Evolutionary conservation across 2,797 vertebrate genomes (phyloP), one percentile per base, ranked within the genome.

Genomic region (Serranus cabrilla): DNA sequence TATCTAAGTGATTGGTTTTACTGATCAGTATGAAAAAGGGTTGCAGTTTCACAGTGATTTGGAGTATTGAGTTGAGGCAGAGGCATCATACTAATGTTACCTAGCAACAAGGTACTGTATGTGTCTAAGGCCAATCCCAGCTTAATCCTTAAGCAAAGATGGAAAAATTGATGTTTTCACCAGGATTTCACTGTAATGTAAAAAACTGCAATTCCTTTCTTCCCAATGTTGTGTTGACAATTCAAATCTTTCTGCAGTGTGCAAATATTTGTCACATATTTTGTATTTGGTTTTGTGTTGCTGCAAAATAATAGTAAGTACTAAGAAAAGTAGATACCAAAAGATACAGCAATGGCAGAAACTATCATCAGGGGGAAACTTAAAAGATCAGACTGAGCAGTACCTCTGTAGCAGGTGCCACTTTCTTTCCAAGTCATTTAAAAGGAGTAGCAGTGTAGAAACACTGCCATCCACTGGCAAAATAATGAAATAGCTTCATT

Each of bases 101-200:
- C 92, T 93, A 94, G 94, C 95, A 95, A 95, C 95, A 92, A 87
- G 89, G 72, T 89, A 89, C 82, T 89, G 81, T 88, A 85, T 73
- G 71, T 82, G 68, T 80, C 81, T 75, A 43, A 87, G 57, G 75
- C 86, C 81, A 83, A 86, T 86, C 67, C 69, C 57, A 71, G 72
- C 25, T 78, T 76, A 87, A 69, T 69, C 81, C 56, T 49, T 23
- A 67, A 70, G 67, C 68, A 60, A 78, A 62, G 62, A 78, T 23
- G 37, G 66, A 67, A 85, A 75, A 82, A 73, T n/a, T 8, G 31
- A 17, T 47, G 3, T 52, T 76, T 58, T 52, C 25, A 11, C 10
- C 1, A 11, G n/a, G 34, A 54, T 58, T 49, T 49, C 34, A 52
- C 45, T 66, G 20, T 3, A 34, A 40, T 73, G 3, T 17, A 40